Evolutionary conservation across 2,888 invertebrate genomes (phyloP), one percentile per base, ranked within the genome.

Genomic region (Cheilosia impressa): DNA sequence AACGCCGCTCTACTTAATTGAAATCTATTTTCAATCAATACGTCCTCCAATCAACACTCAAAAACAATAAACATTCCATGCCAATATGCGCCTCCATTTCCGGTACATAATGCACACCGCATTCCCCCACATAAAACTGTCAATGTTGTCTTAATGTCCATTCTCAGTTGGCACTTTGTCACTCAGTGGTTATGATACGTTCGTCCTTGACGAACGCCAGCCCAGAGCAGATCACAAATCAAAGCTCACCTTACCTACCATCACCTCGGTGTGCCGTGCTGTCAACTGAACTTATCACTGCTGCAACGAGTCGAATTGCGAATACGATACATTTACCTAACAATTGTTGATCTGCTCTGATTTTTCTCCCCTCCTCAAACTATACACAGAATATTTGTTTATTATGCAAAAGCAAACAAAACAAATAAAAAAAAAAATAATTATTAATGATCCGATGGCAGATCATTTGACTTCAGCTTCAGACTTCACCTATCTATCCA

Each of bases 101-200:
- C 84, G 73, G 84, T 45, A 75, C 69, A 58, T 55, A 52, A 78
- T 63, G 45, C 78, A 57, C 57, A 60, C 72, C 50, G 34, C 73
- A 69, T 55, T 62, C 62, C 77, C 62, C 27, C 57, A 13, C 45
- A 75, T 79, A 75, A 84, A 84, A 52, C 79, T 84, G 78, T 71
- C 84, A 79, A 65, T 55, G 47, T 41, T 75, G 58, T 60, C 63
- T 63, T 47, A 47, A 81, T 63, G 62, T 66, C 77, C 53, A 55
- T 53, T 79, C 43, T 9, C 38, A 69, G 52, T 43, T 22, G 47
- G 43, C 79, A 84, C 71, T 84, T 76, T 84, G 79, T 80, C 75
- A 84, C 75, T 84, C 76, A 63, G 58, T 45, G 62, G 63, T 83
- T 83, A 83, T 83, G 73, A 83, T 79, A 80, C 80, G 55, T 79